Conservation (phyloP, 2,797 vertebrate genomes). For the Threskiornis aethiopicus region DNA sequence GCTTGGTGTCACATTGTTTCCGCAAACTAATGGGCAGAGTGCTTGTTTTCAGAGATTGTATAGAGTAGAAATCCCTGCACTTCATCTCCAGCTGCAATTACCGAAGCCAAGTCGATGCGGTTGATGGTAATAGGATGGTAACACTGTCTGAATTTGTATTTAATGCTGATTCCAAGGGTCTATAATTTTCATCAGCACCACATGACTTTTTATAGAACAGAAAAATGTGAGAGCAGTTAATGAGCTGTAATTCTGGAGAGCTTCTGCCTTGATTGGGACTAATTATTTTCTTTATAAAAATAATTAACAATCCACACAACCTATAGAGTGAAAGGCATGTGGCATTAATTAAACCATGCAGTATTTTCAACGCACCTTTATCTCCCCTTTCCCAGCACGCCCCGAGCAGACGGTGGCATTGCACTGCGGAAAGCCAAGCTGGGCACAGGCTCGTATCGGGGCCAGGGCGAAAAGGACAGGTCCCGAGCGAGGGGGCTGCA, state of each 20-base stretch:
- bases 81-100: conserved; percentile 55
- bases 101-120: not conserved
- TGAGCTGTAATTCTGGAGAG: conserved; percentile 74
- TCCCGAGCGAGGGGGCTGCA: not conserved
- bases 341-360: conserved; percentile 39
- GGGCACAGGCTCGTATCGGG: rapidly evolving
- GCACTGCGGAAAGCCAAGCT: not conserved
- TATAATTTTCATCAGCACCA: conserved; percentile 67
- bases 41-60: conserved; percentile 8
- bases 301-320: conserved; percentile 68
- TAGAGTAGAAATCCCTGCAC: conserved; percentile 34
- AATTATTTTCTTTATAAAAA: conserved; percentile 78
- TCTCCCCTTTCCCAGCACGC: not conserved
- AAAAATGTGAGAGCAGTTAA: conserved; percentile 64
- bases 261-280: conserved; percentile 74
- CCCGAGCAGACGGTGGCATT: rapidly evolving
- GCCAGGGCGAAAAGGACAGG: not conserved
- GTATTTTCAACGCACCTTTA: conserved; percentile 30
- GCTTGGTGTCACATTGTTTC: conserved; percentile 14
- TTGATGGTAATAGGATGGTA: conserved; percentile 47
- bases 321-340: conserved; percentile 47
- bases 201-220: conserved; percentile 68
- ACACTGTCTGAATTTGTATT: conserved; percentile 29
- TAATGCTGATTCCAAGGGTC: conserved; percentile 63
- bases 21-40: conserved; percentile 25